Percentiles rank a stretch among this genome's conserved stretches.
These are phyloP conservation scores for Troglohyphantes excavatus DNA, from an alignment of 2,888 invertebrate genomes.

Conservation along the genomic window DNA sequence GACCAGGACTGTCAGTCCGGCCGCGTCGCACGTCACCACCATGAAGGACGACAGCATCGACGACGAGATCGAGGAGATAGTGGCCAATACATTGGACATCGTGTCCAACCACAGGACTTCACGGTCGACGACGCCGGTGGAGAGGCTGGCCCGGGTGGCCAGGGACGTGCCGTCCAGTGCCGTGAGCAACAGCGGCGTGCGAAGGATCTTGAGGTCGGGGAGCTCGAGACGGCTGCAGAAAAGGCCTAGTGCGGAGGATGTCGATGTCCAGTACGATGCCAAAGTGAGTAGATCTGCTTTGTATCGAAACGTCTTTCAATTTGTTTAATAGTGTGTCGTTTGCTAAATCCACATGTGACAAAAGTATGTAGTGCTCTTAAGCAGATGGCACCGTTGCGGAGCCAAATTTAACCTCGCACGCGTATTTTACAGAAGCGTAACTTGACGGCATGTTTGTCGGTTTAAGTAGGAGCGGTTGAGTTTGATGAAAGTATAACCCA, in stretches of 20 bases:
- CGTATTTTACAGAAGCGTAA: too few relatives aligned
- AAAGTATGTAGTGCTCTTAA: too few relatives aligned
- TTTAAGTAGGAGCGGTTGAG: too few relatives aligned
- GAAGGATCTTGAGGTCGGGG: constrained; percentile 6
- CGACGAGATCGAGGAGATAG: constrained; percentile 76
- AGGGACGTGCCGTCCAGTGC: constrained; percentile 23
- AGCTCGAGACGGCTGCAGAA: constrained; percentile 31
- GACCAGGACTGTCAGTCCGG: constrained; percentile 58
- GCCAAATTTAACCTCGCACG: too few relatives aligned
- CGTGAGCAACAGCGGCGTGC: constrained; percentile 15
- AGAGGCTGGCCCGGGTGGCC: not conserved
- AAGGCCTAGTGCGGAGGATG: constrained; percentile 21
- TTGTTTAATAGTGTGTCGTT: too few relatives aligned
- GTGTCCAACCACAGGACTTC: constrained; percentile 11
- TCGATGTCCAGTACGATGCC: constrained; percentile 48
- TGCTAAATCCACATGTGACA: too few relatives aligned
- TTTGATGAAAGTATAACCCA: too few relatives aligned
- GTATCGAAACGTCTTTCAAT: too few relatives aligned
- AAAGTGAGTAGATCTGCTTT: constrained; percentile 61
- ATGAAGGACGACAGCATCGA: constrained; percentile 51
- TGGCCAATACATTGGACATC: constrained; percentile 64
- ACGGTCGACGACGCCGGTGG: not conserved
- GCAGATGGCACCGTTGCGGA: too few relatives aligned
- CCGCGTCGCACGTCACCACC: not conserved
- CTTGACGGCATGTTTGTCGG: too few relatives aligned